Evolutionary conservation across 2,113 vertebrate genomes (phyloP).

Genomic region (Theristicus caerulescens): DNA sequence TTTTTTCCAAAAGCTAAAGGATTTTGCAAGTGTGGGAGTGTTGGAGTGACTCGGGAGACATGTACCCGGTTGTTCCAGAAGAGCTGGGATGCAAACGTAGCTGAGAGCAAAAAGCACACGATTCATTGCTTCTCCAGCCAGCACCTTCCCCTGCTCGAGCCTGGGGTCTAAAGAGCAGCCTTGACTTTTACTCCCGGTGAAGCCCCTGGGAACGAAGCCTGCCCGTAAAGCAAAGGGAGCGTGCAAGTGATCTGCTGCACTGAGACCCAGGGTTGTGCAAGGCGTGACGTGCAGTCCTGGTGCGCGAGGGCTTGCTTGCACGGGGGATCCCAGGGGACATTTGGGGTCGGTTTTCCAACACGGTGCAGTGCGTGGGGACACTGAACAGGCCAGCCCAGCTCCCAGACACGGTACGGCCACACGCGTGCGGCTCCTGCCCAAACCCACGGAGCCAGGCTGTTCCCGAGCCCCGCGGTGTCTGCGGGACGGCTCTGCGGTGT

Average conservation of each 20-base stretch:
- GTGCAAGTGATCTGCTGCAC: neutral
- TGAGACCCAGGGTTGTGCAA: neutral
- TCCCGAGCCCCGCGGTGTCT: accelerated
- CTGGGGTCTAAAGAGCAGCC: neutral
- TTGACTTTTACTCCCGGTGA: neutral
- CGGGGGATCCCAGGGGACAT: accelerated
- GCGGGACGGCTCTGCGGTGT: accelerated
- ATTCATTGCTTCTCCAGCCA: neutral
- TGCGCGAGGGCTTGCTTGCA: accelerated
- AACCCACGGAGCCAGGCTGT: neutral
- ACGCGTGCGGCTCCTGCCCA: accelerated
- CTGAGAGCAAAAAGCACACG: neutral
- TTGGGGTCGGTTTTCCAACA: neutral
- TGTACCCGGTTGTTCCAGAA: neutral
- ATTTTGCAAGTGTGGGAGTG: conserved; percentile 18
- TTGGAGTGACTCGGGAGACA: neutral
- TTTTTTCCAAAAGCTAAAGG: neutral
- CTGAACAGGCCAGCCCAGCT: neutral
- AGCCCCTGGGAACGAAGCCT: neutral
- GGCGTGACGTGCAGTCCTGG: accelerated
- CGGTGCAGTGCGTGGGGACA: neutral
- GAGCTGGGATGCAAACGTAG: neutral
- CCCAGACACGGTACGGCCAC: neutral
- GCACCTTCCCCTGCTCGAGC: neutral
- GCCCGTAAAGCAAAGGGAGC: accelerated